Conservation (phyloP, 2,113 vertebrate genomes). For the Callipepla squamata region DNA sequence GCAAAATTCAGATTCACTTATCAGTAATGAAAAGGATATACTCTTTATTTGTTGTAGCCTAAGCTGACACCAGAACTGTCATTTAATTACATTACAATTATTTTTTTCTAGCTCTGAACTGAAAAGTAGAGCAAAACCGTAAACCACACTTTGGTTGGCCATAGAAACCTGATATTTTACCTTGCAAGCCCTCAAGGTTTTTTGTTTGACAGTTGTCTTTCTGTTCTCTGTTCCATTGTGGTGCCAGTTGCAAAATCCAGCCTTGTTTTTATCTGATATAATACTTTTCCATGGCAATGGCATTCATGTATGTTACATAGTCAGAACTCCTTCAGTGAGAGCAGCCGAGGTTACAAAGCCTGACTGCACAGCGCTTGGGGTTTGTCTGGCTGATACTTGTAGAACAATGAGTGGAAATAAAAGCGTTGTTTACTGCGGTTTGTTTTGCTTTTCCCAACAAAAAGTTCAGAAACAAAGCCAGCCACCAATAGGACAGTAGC, state of each 20-base stretch:
- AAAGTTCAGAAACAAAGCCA: neutral
- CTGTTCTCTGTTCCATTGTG: neutral
- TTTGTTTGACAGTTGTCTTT: neutral
- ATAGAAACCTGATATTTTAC: neutral
- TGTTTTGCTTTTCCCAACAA: neutral
- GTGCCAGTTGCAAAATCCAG: neutral
- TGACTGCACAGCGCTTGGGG: neutral
- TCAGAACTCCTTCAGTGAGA: neutral
- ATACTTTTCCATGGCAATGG: neutral
- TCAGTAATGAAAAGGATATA: neutral
- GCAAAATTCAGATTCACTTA: neutral
- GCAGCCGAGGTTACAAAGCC: neutral
- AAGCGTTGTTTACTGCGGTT: neutral
- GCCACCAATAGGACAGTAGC: neutral
- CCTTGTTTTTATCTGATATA: neutral
- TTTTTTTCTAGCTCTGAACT: neutral
- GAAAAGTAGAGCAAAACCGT: neutral
- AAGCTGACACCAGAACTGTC: neutral
- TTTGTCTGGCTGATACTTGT: neutral
- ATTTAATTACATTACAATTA: neutral
- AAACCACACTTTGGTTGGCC: neutral
- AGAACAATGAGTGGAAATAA: neutral
- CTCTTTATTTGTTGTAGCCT: neutral
- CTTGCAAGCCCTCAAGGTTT: neutral
- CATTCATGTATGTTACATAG: neutral